Conservation (phyloP, 2,113 vertebrate species). For the Piaya cayana region DNA sequence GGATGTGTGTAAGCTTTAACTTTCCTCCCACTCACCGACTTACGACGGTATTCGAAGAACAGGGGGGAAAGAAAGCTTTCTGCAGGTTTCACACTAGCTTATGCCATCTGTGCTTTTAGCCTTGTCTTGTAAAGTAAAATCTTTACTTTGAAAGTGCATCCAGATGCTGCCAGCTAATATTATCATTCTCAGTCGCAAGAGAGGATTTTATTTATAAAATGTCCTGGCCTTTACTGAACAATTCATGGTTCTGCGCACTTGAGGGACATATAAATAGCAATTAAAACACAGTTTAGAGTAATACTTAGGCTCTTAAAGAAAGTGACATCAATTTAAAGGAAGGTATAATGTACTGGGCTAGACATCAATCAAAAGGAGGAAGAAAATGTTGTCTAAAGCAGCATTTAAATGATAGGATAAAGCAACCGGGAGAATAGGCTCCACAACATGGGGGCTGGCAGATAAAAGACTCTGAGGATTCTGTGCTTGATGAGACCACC, state of each 20-base stretch:
- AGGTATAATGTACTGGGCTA: constrained; percentile 17
- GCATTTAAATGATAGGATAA: constrained; percentile 18
- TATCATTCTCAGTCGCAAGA: constrained; percentile 23
- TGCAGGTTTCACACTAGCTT: constrained; percentile 31
- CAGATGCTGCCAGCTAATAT: constrained; percentile 52
- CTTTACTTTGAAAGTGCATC: constrained; percentile 24
- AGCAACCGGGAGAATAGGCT: not conserved
- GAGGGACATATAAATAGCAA: constrained; percentile 56
- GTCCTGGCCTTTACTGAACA: constrained; percentile 31
- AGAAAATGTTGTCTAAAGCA: constrained; percentile 9
- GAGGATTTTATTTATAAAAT: constrained; percentile 57
- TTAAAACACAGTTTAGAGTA: constrained; percentile 59
- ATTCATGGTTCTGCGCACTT: constrained; percentile 36
- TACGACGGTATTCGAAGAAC: not conserved
- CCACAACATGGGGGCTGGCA: not conserved
- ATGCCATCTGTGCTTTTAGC: constrained; percentile 48
- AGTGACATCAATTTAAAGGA: constrained; percentile 49
- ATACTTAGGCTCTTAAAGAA: constrained; percentile 44
- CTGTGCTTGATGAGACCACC: not conserved
- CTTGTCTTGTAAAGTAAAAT: constrained; percentile 42
- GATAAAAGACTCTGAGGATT: not conserved
- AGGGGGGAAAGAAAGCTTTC: not conserved
- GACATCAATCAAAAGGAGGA: not conserved
- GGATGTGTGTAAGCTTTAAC: constrained; percentile 68
- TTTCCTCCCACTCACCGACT: constrained; percentile 42